These are phyloP conservation scores for Stegostoma tigrinum DNA, from an alignment of 2,113 vertebrate species.

Conservation along the genomic window DNA sequence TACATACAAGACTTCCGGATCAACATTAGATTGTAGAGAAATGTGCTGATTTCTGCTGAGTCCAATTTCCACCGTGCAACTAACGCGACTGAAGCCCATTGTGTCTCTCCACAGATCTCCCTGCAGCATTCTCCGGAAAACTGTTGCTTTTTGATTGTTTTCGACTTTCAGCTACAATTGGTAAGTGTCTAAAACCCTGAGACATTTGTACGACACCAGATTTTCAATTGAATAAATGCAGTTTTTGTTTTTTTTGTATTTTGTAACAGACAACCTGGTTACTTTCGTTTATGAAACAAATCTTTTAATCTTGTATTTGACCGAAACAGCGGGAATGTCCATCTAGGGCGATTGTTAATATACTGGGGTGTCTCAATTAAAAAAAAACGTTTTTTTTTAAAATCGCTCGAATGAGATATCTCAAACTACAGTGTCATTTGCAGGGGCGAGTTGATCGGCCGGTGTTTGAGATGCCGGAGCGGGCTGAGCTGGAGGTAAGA, in stretches of 20 bases:
- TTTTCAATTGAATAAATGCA: background rate
- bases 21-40: background rate
- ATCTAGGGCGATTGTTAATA: background rate
- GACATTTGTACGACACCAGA: background rate
- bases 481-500: background rate
- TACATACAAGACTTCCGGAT: conserved; percentile 4
- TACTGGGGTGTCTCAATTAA: background rate
- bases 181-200: conserved; percentile 24
- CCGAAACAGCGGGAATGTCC: background rate
- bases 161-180: background rate
- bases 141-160: background rate
- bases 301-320: background rate
- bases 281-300: background rate
- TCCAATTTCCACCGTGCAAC: background rate
- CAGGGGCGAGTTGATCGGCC: background rate
- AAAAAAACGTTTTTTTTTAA: background rate
- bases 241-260: background rate
- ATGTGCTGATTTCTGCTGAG: background rate
- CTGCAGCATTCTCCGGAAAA: conserved; percentile 14
- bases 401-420: background rate
- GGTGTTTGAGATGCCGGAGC: background rate
- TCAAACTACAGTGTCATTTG: background rate
- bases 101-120: background rate
- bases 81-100: background rate
- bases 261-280: background rate